phyloP scores from a whole-genome alignment of 1,140 invertebrate species.

The Manduca sexta region DNA sequence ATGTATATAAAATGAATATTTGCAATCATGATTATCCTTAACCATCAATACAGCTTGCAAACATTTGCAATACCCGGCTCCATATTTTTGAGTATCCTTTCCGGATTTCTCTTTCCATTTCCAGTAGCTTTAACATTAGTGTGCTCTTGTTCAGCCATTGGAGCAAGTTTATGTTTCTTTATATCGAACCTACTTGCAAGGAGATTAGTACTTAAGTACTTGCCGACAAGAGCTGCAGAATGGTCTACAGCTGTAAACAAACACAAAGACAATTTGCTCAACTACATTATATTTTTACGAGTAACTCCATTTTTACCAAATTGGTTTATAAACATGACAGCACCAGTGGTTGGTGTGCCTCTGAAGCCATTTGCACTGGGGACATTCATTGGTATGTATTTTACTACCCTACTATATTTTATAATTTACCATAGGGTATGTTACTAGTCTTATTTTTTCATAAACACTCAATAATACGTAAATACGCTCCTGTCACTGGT shows the following conservation, averaged over 20 bases:
- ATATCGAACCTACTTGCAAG: conserved; percentile 93
- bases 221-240: conserved; percentile 87
- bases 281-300: conserved; percentile 97
- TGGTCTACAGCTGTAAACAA: conserved; percentile 91
- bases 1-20: too few species aligned
- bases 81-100: conserved; percentile 97
- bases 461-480: too few species aligned
- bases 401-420: not conserved
- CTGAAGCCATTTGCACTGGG: conserved; percentile 94
- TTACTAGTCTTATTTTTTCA: too few species aligned
- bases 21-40: conserved; percentile 46
- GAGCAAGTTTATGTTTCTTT: conserved; percentile 96
- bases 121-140: conserved; percentile 91
- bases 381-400: conserved; percentile 84
- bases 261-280: conserved; percentile 92
- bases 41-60: conserved; percentile 85
- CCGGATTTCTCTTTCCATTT: conserved; percentile 98
- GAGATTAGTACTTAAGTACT: conserved; percentile 88
- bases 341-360: conserved; percentile 97
- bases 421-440: too few species aligned
- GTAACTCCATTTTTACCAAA: conserved; percentile 99
- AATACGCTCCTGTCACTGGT: too few species aligned
- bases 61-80: conserved; percentile 99
- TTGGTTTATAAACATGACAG: conserved; percentile 99
- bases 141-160: conserved; percentile 96